Evolutionary conservation across 2,888 invertebrate species (phyloP).

Genomic region (Stenodema calcarata): DNA sequence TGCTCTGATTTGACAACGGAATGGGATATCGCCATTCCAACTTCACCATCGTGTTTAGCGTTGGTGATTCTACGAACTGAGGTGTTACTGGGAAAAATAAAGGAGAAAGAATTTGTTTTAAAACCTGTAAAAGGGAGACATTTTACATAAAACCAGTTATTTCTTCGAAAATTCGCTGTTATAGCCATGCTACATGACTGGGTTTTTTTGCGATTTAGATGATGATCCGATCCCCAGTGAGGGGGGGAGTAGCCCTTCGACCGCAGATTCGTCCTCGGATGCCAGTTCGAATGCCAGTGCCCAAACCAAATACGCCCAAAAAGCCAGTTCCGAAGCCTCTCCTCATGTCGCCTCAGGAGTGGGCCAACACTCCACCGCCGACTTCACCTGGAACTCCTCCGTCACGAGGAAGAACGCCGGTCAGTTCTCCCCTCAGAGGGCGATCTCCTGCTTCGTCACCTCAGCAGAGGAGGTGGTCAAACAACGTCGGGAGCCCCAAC

Average conservation of each 20-base stretch:
- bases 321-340: slow-evolving; percentile 17
- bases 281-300: neutral
- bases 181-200: no score
- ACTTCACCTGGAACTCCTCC: neutral
- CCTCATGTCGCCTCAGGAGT: slow-evolving; percentile 22
- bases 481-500: neutral
- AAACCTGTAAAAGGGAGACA: no score
- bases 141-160: no score
- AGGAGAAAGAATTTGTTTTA: no score
- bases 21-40: no score
- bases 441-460: slow-evolving; percentile 22
- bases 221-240: neutral
- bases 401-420: neutral
- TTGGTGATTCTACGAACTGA: no score
- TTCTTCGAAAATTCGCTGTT: no score
- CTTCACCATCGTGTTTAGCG: no score
- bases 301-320: slow-evolving; percentile 1
- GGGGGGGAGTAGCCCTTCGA: neutral
- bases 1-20: no score
- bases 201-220: no score
- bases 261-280: neutral
- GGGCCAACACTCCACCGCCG: neutral
- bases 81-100: no score
- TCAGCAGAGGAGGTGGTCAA: neutral
- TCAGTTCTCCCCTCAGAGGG: neutral